Evolutionary conservation across 1,140 invertebrate species (phyloP).

Genomic region (Bombus fervidus): DNA sequence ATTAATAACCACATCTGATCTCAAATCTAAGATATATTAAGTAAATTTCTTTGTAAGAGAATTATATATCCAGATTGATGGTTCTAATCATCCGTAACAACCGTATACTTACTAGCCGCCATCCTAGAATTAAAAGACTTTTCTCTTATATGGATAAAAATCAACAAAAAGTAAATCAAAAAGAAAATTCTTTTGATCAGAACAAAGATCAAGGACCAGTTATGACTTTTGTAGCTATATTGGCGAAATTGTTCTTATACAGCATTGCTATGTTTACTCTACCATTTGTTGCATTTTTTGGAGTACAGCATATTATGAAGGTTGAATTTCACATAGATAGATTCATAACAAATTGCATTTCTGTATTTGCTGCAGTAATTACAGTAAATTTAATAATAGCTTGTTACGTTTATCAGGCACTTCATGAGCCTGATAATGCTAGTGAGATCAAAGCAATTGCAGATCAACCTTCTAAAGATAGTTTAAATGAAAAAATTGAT

Average conservation of each 20-base stretch:
- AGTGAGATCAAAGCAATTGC: slow-evolving; percentile 21
- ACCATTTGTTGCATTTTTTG: slow-evolving; percentile 90
- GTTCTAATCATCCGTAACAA: slow-evolving; percentile 79
- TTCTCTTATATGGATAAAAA: slow-evolving; percentile 59
- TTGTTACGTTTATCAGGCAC: slow-evolving; percentile 90
- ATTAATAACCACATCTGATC: slow-evolving; percentile 21
- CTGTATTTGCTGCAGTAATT: slow-evolving; percentile 89
- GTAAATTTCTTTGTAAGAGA: slow-evolving; percentile 29
- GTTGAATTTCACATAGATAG: slow-evolving; percentile 85
- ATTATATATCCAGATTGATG: slow-evolving; percentile 67
- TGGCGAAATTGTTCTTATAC: slow-evolving; percentile 88
- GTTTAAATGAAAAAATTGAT: slow-evolving; percentile 62
- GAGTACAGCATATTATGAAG: slow-evolving; percentile 84
- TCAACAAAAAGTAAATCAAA: slow-evolving; percentile 43
- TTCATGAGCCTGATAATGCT: slow-evolving; percentile 86
- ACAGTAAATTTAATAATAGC: slow-evolving; percentile 90
- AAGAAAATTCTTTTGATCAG: slow-evolving; percentile 37
- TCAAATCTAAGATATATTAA: slow-evolving; percentile 44
- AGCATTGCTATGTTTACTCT: slow-evolving; percentile 92
- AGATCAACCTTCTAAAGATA: slow-evolving; percentile 43
- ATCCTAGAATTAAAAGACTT: slow-evolving; percentile 65
- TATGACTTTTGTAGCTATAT: slow-evolving; percentile 76
- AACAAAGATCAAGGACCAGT: slow-evolving; percentile 40
- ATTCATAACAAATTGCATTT: slow-evolving; percentile 87
- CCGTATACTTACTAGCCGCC: slow-evolving; percentile 76